Base-by-base conservation (phyloP, 2,797 vertebrate species). In the Manis javanica region DNA sequence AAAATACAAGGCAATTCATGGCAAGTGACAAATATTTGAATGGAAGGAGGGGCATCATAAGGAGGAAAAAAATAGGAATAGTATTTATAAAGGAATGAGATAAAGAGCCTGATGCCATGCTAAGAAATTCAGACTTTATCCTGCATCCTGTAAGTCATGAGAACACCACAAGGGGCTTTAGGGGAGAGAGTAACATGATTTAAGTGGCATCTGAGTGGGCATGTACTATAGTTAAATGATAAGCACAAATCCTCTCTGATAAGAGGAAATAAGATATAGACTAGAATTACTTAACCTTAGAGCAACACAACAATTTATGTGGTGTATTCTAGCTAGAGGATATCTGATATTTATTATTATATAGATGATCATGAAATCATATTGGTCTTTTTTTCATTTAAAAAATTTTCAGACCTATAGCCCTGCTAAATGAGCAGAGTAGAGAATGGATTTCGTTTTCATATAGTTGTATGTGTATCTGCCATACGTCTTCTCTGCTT, bases 391-490 rank as follows among this genome's bases (percentile, higher is more conserved):
- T 24, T 49, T n/a, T 7, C 18, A 55, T 88, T 23, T 7, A 46
- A 86, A 77, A 49, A 85, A 51, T 26, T 16, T 75, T 13, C 9
- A 71, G 37, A 39, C 31, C 26, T 87, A 63, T 39, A 24, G 51
- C 31, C 64, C 88, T 89, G 51, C 24, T 53, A 77, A 16, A 1
- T 79, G 39, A 90, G 8, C n/a, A 69, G 18, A 77, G 37, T 13
- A 68, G 57, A 11, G 24, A 29, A 86, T 71, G 6, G 34, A 4
- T 7, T 55, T 96, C 23, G 4, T 71, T 86, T 96, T 0, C 1
- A 39, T 3, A 0, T 9, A 31, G 0, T 0, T 5, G 39, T 0
- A 0, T 3, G 87, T 71, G 2, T 39, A 19, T 72, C 23, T 71
- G 37, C 1, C 24, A n/a, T 46, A 4, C 26, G 5, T 51, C 29